Evolutionary conservation across 2,797 vertebrate species (phyloP), one percentile per base, ranked within the genome.

Genomic region (Lindbergichthys nudifrons): DNA sequence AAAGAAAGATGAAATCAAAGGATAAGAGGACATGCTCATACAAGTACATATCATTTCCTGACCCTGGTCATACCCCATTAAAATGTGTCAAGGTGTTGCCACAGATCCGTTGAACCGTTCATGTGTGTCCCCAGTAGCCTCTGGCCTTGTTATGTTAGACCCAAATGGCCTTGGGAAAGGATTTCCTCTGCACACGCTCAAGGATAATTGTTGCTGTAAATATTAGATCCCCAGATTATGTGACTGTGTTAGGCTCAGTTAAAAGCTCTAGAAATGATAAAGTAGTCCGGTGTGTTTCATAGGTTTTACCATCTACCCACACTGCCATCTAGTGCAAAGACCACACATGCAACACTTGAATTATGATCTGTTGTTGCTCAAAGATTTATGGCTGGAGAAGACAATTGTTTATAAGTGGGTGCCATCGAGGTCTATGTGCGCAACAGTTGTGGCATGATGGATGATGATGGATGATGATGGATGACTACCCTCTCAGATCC

Each of bases 281-380:
- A 73, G 56, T 21, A 5, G 30, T 18, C 51, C 16, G 39, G 18
- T 71, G 36, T 62, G 52, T 26, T 76, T 51, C 21, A 50, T 16
- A 57, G 46, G 12, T 3, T 39, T 14, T 71, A 58, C 58, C 70
- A 60, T 78, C 73, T 77, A 30, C 59, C 75, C 65, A 84, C 26
- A 73, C 83, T 85, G 84, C 81, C 87, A 81, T 85, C 77, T 85
- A 86, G 84, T 86, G 80, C 56, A 63, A 70, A n/a, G 15, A 41
- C 30, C 13, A 18, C n/a, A 36, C 12, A 52, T 42, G 18, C n/a
- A 21, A 21, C 50, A 41, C 36, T 10, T 60, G 10, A 69, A 60
- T 65, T 51, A 46, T 42, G 32, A 46, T 48, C 36, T 47, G 39
- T 71, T 71, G 5, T 47, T 81, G 9, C 46, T 80, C 7, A 56